Conservation (phyloP, 2,797 vertebrate species). For the Darevskia nairensis region DNA sequence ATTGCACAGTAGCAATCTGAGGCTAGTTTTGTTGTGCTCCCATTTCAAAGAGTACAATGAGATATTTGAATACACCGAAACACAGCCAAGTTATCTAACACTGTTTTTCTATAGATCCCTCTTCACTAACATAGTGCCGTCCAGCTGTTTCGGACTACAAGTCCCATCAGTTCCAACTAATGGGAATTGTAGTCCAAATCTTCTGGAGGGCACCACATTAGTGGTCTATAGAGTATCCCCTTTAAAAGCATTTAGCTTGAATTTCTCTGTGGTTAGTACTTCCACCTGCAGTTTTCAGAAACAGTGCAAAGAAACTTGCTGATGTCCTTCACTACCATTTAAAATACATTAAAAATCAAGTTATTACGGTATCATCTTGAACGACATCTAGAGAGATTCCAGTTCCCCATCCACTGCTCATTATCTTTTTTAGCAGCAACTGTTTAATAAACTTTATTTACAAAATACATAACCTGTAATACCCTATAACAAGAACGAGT, state of each 20-base stretch:
- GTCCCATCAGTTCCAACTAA: too few relatives aligned
- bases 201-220: too few relatives aligned
- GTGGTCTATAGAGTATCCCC: too few relatives aligned
- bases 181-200: too few relatives aligned
- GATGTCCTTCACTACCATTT: background rate
- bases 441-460: background rate
- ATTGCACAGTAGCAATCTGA: conserved; percentile 21
- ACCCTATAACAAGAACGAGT: background rate
- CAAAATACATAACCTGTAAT: background rate
- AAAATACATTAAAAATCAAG: background rate
- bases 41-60: background rate
- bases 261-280: background rate
- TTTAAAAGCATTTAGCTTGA: background rate
- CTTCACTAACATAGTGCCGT: background rate
- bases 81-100: background rate
- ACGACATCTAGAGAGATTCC: background rate
- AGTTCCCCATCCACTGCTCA: background rate
- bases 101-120: background rate
- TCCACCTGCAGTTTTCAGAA: background rate
- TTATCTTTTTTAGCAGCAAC: background rate
- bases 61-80: background rate
- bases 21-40: background rate
- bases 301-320: background rate
- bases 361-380: background rate
- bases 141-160: too few relatives aligned